These are phyloP conservation scores for Chelonus insularis DNA, from an alignment of 1,140 invertebrate genomes.

Conservation along the genomic window DNA sequence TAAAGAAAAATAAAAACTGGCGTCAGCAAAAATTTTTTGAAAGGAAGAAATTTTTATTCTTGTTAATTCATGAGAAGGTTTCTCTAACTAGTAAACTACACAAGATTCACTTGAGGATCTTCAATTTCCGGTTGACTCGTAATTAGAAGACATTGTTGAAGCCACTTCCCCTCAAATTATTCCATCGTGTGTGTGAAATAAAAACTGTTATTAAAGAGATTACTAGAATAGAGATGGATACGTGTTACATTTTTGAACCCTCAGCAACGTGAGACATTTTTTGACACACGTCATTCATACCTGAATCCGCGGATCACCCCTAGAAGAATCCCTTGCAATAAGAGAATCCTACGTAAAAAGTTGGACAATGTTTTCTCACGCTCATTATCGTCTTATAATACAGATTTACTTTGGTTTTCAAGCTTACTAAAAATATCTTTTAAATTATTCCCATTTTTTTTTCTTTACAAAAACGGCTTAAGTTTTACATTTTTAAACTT, in stretches of 20 bases:
- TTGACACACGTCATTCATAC: conserved; percentile 34
- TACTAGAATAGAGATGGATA: neutral
- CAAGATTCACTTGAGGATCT: conserved; percentile 1
- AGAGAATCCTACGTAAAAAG: neutral
- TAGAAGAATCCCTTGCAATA: neutral
- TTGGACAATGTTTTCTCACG: conserved; percentile 24
- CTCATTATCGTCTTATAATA: neutral
- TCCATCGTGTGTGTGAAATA: neutral
- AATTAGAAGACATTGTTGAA: conserved; percentile 14
- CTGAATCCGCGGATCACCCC: conserved; percentile 13
- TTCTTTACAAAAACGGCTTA: too few species aligned
- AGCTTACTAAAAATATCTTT: too few species aligned
- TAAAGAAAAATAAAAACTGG: too few species aligned
- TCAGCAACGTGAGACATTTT: conserved; percentile 23
- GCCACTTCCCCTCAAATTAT: neutral
- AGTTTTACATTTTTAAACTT: too few species aligned
- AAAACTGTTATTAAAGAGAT: conserved; percentile 1
- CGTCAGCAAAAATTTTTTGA: too few species aligned
- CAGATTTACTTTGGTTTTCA: too few species aligned
- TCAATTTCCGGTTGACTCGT: conserved; percentile 7
- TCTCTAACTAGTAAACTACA: too few species aligned
- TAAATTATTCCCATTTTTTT: too few species aligned
- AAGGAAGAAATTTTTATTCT: too few species aligned
- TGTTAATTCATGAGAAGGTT: too few species aligned
- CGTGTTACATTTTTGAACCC: neutral